Evolutionary conservation across 2,888 invertebrate genomes (phyloP).

Genomic region (Drosophila anceps): DNA sequence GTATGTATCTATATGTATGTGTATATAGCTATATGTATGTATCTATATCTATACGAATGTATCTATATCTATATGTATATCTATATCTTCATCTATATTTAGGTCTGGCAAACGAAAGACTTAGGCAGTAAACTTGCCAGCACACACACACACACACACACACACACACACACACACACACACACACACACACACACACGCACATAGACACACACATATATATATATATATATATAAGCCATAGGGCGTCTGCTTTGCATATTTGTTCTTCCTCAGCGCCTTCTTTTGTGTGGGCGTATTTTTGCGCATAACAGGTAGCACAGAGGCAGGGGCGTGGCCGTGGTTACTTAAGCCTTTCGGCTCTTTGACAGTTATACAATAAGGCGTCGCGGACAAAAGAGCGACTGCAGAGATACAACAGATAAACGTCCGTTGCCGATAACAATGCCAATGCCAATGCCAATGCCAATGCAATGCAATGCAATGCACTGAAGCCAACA

Average conservation of each 20-base stretch:
- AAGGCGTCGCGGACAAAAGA: slow-evolving; percentile 27
- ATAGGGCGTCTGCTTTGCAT: slow-evolving; percentile 31
- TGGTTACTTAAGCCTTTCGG: slow-evolving; percentile 20
- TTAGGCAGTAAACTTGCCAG: slow-evolving; percentile 46
- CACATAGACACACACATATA: too few species aligned
- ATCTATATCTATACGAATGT: not conserved
- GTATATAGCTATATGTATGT: not conserved
- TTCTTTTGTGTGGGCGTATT: slow-evolving; percentile 30
- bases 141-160: too few species aligned
- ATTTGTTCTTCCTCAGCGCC: not conserved
- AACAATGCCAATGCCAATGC: slow-evolving; percentile 35
- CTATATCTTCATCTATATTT: not conserved
- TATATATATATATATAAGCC: slow-evolving; percentile 1
- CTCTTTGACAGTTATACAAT: slow-evolving; percentile 59
- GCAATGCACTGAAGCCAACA: slow-evolving; percentile 49
- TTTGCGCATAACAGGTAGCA: slow-evolving; percentile 50
- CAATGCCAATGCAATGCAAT: slow-evolving; percentile 39
- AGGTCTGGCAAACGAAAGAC: slow-evolving; percentile 13
- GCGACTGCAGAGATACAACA: slow-evolving; percentile 16
- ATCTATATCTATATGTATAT: not conserved
- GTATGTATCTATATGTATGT: not conserved
- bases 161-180: too few species aligned
- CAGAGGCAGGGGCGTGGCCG: slow-evolving; percentile 53
- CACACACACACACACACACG: too few species aligned
- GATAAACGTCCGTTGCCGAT: slow-evolving; percentile 38